Conservation (phyloP, 2,113 vertebrate genomes). For the Corythaeola cristata region DNA sequence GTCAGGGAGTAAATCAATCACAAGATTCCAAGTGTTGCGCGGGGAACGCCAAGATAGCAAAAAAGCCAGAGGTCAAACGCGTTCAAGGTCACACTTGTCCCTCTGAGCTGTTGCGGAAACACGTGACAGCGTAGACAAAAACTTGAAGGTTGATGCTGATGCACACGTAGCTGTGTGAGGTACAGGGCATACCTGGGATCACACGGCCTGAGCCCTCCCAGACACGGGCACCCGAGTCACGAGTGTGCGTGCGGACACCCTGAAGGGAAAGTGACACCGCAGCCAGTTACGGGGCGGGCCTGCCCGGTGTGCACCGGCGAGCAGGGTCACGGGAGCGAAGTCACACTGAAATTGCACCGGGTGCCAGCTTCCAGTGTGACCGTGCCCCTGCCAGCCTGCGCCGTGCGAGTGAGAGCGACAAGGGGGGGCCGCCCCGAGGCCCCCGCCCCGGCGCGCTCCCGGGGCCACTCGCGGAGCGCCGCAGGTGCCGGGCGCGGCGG, state of each 20-base stretch:
- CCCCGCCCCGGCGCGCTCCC: neutral
- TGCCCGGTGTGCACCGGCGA: accelerated
- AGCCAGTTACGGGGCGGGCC: neutral
- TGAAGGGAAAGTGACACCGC: neutral
- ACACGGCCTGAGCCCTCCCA: neutral
- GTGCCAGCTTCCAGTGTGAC: neutral
- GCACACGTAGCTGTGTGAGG: neutral
- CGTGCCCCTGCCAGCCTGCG: neutral
- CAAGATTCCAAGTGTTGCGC: neutral
- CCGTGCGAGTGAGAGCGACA: too few relatives aligned
- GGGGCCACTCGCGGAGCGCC: neutral
- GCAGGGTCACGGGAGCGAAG: neutral
- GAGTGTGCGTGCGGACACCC: accelerated
- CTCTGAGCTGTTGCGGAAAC: neutral
- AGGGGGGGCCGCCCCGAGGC: neutral
- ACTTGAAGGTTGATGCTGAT: neutral
- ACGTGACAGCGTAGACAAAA: neutral
- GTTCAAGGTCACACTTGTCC: neutral
- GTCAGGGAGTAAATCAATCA: neutral
- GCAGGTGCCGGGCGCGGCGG: neutral
- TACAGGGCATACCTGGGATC: neutral
- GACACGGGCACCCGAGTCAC: neutral
- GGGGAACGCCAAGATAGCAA: neutral
- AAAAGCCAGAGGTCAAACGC: neutral
- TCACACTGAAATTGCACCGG: accelerated